phyloP scores from a whole-genome alignment of 2,888 invertebrate genomes.

The Trichogramma evanescens region DNA sequence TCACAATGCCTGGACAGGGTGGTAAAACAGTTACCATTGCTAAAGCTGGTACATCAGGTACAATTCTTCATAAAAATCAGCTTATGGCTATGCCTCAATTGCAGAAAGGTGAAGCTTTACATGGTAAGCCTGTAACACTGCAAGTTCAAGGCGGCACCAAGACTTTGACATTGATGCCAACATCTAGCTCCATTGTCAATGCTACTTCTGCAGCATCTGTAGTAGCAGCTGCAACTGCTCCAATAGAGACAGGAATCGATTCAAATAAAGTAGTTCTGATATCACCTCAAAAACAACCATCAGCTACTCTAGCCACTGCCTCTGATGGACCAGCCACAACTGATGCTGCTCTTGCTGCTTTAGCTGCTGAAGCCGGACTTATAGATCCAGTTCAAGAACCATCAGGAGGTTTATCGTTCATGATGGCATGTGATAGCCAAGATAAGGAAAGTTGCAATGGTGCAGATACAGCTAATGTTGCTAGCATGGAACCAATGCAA shows the following conservation, averaged over 20 bases:
- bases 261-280: conserved; percentile 43
- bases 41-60: conserved; percentile 35
- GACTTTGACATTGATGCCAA: conserved; percentile 58
- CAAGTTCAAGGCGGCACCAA: conserved; percentile 61
- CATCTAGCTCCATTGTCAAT: conserved; percentile 41
- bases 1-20: conserved; percentile 56
- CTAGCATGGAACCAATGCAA: conserved; percentile 41
- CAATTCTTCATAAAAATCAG: conserved; percentile 35
- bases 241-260: conserved; percentile 35
- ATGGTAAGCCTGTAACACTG: conserved; percentile 64
- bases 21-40: conserved; percentile 58
- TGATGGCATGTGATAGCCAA: conserved; percentile 40
- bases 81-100: conserved; percentile 44
- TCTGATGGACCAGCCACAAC: conserved; percentile 57
- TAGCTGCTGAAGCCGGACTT: conserved; percentile 58
- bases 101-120: conserved; percentile 35
- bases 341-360: conserved; percentile 57
- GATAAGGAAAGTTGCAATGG: conserved; percentile 44
- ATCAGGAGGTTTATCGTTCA: conserved; percentile 41
- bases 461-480: conserved; percentile 32
- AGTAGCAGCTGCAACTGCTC: conserved; percentile 7
- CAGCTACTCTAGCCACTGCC: conserved; percentile 52
- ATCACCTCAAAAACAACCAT: conserved; percentile 52
- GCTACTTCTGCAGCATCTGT: conserved; percentile 30
- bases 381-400: conserved; percentile 51